These are phyloP conservation scores for Antheraea mylitta DNA, from an alignment of 1,140 invertebrate genomes.

Conservation along the genomic window DNA sequence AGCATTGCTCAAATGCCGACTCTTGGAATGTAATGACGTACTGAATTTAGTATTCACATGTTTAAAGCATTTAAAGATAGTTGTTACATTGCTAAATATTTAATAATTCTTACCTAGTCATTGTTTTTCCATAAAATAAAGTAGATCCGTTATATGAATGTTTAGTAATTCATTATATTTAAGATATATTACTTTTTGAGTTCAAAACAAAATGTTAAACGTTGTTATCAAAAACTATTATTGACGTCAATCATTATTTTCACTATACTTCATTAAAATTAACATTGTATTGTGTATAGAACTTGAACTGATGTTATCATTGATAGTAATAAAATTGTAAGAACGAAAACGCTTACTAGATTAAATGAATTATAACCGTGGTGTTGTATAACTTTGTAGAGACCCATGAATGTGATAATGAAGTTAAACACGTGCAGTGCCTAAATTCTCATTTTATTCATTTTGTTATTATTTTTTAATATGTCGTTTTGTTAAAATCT, in stretches of 20 bases:
- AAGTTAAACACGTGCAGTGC: constrained; percentile 67
- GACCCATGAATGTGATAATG: constrained; percentile 70
- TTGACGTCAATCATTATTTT: background rate
- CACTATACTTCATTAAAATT: constrained; percentile 9
- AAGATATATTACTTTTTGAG: background rate
- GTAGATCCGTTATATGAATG: constrained; percentile 6
- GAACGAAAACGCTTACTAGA: constrained; percentile 74
- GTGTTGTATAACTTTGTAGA: constrained; percentile 51
- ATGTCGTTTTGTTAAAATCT: constrained; percentile 50
- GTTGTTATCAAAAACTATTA: background rate
- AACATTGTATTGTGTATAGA: constrained; percentile 14
- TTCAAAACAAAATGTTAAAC: background rate
- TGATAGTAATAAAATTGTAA: constrained; percentile 64
- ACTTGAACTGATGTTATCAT: constrained; percentile 29
- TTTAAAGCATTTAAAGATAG: background rate
- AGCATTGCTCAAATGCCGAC: background rate
- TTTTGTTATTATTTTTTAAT: constrained; percentile 28
- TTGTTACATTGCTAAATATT: constrained; percentile 19
- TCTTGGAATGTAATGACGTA: background rate
- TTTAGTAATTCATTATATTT: background rate
- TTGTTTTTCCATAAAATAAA: constrained; percentile 20
- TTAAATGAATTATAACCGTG: constrained; percentile 54
- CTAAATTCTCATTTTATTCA: constrained; percentile 70
- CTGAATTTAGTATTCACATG: background rate
- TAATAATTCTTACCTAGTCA: constrained; percentile 37